phyloP scores from a whole-genome alignment of 2,797 vertebrate genomes.

The Chromobotia macracanthus region DNA sequence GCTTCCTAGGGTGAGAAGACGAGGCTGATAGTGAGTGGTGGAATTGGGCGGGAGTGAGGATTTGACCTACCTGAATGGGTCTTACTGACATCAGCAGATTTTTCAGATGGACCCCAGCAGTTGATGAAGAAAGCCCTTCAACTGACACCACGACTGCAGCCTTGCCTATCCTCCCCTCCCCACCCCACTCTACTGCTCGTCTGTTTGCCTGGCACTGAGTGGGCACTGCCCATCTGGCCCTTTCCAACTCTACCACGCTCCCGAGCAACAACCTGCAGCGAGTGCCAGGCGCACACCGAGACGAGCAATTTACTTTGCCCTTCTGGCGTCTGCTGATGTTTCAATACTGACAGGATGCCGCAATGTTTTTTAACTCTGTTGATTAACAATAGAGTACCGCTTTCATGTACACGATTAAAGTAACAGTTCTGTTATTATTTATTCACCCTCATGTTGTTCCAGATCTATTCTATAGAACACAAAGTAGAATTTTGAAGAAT shows the following conservation, averaged over 20 bases:
- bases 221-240: slow-evolving; percentile 81
- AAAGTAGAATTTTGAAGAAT: no score
- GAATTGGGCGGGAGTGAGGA: slow-evolving; percentile 46
- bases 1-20: slow-evolving; percentile 58
- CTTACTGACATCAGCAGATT: slow-evolving; percentile 87
- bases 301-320: slow-evolving; percentile 68
- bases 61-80: slow-evolving; percentile 81
- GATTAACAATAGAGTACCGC: not conserved
- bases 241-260: slow-evolving; percentile 79
- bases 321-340: slow-evolving; percentile 64
- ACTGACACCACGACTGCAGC: slow-evolving; percentile 81
- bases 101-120: slow-evolving; percentile 84
- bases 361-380: not conserved
- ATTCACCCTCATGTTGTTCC: no score
- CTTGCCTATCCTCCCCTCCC: slow-evolving; percentile 72
- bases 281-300: slow-evolving; percentile 63
- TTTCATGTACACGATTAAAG: not conserved
- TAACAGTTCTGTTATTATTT: no score
- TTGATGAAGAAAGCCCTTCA: slow-evolving; percentile 89
- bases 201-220: slow-evolving; percentile 75
- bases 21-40: slow-evolving; percentile 65
- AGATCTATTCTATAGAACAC: no score
- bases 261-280: slow-evolving; percentile 80
- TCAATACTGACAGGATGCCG: slow-evolving; percentile 54
- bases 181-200: slow-evolving; percentile 75